phyloP scores from a whole-genome alignment of 2,797 vertebrate genomes.

The Australoheros facetus region DNA sequence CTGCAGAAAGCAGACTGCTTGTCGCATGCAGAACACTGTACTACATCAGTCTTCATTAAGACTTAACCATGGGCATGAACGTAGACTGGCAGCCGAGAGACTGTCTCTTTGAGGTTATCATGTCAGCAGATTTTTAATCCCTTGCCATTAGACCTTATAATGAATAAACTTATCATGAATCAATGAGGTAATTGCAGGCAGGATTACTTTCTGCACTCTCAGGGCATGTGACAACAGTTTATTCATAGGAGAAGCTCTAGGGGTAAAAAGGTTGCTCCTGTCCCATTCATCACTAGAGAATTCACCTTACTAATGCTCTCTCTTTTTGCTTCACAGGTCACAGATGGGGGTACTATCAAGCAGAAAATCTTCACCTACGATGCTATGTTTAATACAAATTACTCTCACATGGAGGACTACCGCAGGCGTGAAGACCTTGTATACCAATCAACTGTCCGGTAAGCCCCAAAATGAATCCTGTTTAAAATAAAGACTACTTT shows the following conservation, averaged over 20 bases:
- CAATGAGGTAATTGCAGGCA: conserved; percentile 84
- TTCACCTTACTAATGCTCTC: conserved; percentile 44
- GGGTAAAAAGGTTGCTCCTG: conserved; percentile 19
- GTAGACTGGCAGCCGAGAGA: conserved; percentile 38
- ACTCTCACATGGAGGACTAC: conserved; percentile 98
- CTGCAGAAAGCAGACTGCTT: conserved; percentile 55
- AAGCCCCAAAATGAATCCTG: conserved; percentile 63
- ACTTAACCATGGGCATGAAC: conserved; percentile 49
- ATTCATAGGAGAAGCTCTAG: conserved; percentile 22
- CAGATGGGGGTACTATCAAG: conserved; percentile 95
- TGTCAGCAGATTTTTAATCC: conserved; percentile 60
- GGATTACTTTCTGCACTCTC: conserved; percentile 77
- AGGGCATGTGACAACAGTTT: conserved; percentile 59
- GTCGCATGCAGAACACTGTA: conserved; percentile 62
- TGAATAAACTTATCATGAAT: conserved; percentile 69
- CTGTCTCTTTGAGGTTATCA: conserved; percentile 52
- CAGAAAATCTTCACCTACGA: conserved; percentile 99
- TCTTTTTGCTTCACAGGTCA: conserved; percentile 85
- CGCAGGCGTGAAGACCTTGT: conserved; percentile 93
- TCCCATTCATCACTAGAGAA: conserved; percentile 51
- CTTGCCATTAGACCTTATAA: conserved; percentile 44
- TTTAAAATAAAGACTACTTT: neutral
- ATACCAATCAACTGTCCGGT: conserved; percentile 97
- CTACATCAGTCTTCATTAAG: conserved; percentile 75
- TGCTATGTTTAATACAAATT: conserved; percentile 99